These are phyloP conservation scores for Sebastolobus alascanus DNA, from an alignment of 2,797 vertebrate species.

Conservation along the genomic window DNA sequence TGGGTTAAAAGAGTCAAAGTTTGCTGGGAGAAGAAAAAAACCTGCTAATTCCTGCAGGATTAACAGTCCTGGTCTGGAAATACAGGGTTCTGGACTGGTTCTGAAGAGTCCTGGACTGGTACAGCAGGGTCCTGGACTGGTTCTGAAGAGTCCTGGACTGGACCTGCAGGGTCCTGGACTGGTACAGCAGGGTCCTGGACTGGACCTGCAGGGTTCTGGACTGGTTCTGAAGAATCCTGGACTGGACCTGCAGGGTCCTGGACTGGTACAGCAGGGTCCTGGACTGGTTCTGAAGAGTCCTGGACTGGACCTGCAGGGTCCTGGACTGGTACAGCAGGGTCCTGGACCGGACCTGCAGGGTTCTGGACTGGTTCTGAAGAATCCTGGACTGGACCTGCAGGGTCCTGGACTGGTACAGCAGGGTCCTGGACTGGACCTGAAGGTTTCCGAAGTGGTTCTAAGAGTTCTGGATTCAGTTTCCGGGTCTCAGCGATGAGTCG, in stretches of 20 bases:
- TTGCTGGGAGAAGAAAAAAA: not conserved
- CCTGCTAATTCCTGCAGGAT: slow-evolving; percentile 1
- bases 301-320: no score
- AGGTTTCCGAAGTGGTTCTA: slow-evolving; percentile 4
- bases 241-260: not conserved
- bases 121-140: not conserved
- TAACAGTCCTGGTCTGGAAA: not conserved
- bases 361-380: slow-evolving; percentile 11
- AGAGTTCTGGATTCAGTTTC: slow-evolving; percentile 75
- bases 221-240: no score
- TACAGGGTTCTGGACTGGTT: not conserved
- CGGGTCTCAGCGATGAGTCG: slow-evolving; percentile 92
- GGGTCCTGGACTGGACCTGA: not conserved
- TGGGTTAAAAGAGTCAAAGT: not conserved
- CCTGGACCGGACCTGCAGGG: not conserved
- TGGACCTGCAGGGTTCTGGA: not conserved
- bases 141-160: not conserved
- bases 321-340: no score
- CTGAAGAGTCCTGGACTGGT: not conserved
- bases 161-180: no score
- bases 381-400: not conserved
- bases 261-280: not conserved
- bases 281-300: not conserved
- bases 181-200: not conserved
- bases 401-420: not conserved